Evolutionary conservation across 2,113 vertebrate genomes (phyloP).

Genomic region (Picathartes gymnocephalus): DNA sequence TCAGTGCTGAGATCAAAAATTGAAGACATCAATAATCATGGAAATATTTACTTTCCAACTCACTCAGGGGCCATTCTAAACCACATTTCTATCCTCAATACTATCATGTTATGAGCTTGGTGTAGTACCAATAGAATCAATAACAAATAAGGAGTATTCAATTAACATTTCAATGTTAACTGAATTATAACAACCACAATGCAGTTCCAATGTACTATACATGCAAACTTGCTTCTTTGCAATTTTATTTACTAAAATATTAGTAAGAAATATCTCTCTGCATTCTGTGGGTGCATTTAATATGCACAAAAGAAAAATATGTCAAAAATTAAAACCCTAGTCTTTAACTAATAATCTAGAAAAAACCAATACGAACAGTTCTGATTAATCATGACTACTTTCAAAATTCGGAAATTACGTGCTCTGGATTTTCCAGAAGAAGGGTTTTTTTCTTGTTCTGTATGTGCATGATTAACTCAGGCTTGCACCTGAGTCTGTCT

Average conservation of each 20-base stretch:
- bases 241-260: background rate
- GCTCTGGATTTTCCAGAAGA: background rate
- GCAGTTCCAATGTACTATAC: background rate
- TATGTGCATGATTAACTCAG: background rate
- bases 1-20: background rate
- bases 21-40: background rate
- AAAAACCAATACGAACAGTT: background rate
- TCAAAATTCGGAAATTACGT: background rate
- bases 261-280: background rate
- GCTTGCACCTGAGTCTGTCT: background rate
- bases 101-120: background rate
- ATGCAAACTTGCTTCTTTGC: background rate
- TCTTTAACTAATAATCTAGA: background rate
- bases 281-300: background rate
- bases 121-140: background rate
- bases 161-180: background rate
- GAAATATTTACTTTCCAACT: background rate
- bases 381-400: background rate
- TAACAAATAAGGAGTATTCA: background rate
- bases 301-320: background rate
- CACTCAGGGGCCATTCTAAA: background rate
- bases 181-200: background rate
- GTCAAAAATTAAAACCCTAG: background rate
- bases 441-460: background rate
- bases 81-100: background rate